Conservation (phyloP, 2,113 vertebrate species). For the Aegotheles bennettii region DNA sequence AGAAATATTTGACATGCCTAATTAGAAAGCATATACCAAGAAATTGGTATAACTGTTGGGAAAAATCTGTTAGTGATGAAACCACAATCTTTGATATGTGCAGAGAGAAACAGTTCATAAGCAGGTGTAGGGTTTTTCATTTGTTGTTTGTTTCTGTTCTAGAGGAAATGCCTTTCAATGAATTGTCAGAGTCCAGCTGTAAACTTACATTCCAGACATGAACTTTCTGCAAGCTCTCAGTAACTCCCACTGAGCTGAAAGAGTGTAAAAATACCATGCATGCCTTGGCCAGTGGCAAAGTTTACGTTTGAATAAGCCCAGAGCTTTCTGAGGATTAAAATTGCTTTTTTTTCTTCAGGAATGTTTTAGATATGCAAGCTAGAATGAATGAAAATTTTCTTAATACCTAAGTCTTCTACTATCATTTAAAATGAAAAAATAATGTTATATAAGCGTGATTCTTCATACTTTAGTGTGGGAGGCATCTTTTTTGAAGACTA, state of each 20-base stretch:
- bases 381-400: not conserved
- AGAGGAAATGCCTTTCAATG: not conserved
- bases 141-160: not conserved
- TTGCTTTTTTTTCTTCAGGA: not conserved
- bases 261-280: not conserved
- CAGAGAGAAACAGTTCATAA: not conserved
- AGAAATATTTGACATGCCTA: not conserved
- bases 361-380: not conserved
- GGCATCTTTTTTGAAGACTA: not conserved
- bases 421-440: not conserved
- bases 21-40: conserved; percentile 18
- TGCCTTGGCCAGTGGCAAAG: not conserved
- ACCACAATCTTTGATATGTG: not conserved
- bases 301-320: not conserved
- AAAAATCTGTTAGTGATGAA: not conserved
- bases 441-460: not conserved
- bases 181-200: not conserved
- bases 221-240: not conserved
- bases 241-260: not conserved
- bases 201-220: not conserved
- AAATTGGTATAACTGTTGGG: not conserved
- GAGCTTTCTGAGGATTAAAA: not conserved
- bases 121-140: not conserved
- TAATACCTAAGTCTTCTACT: not conserved
- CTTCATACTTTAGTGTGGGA: not conserved